phyloP scores from a whole-genome alignment of 2,113 vertebrate species.

The Physeter macrocephalus region DNA sequence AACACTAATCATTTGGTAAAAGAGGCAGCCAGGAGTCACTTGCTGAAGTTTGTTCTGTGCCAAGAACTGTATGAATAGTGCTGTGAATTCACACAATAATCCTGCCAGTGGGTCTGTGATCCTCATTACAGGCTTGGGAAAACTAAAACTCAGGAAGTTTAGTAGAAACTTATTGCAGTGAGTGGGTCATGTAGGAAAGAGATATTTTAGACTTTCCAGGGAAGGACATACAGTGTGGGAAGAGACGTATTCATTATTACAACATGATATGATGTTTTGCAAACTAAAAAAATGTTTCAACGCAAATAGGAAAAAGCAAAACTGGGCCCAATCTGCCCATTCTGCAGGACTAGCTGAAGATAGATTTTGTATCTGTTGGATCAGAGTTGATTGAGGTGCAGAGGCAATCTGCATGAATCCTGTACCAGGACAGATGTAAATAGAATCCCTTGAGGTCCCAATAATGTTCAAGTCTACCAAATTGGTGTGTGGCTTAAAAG shows the following conservation, averaged over 20 bases:
- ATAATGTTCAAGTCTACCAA: background rate
- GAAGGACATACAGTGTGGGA: background rate
- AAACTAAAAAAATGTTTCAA: background rate
- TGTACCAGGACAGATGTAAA: background rate
- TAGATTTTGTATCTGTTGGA: background rate
- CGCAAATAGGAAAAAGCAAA: background rate
- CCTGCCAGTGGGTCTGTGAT: background rate
- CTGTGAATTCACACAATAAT: background rate
- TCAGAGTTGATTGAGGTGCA: background rate
- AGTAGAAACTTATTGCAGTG: background rate
- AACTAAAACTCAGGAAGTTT: background rate
- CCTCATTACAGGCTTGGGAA: background rate
- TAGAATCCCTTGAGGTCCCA: background rate
- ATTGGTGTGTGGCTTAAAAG: background rate
- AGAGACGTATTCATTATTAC: background rate
- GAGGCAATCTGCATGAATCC: background rate
- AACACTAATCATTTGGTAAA: background rate
- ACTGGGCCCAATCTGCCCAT: accelerated
- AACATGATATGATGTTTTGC: background rate
- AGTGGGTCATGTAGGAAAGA: background rate
- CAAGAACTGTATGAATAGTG: background rate
- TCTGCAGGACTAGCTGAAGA: background rate
- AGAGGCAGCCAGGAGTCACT: background rate
- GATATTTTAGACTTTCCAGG: background rate
- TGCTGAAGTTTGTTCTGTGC: background rate